Evolutionary conservation across 2,113 vertebrate genomes (phyloP), one percentile per base, ranked within the genome.

Genomic region (Periophthalmodon schlosseri): DNA sequence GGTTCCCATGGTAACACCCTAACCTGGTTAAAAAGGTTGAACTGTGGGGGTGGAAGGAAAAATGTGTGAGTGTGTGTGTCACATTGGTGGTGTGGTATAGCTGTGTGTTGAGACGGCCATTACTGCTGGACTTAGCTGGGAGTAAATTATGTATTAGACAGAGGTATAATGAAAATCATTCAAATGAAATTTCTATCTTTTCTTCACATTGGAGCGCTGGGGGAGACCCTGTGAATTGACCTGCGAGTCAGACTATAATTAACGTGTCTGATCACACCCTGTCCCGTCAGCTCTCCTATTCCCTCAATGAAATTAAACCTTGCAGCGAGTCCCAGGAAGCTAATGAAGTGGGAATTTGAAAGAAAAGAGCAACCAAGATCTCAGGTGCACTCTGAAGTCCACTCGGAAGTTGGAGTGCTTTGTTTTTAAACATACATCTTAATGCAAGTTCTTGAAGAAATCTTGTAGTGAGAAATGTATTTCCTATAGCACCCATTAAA

Each of bases 91-190:
- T n/a, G 50, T 64, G 23, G 63, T n/a, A 52, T 72, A 64, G 72
- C 39, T 65, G 14, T 56, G 75, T 68, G 68, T 66, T 74, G 44
- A 76, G 33, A 39, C 1, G 10, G 73, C 84, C 80, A 81, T 84
- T 74, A 78, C 86, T 88, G 76, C 47, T 74, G 82, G 88, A 84
- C 84, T 87, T 84, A 85, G 84, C 77, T 76, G 83, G 81, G 84
- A 91, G 86, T 90, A 90, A 92, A 91, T 92, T 89, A 91, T 91
- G 84, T 92, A 91, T 90, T 86, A 88, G 89, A 89, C 88, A 84
- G 84, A 83, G 79, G 80, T 86, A 87, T 90, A 87, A 91, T 92
- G 87, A 87, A 91, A 91, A 87, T 91, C 84, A 89, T 87, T 89
- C 88, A 89, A 91, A 84, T 88, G 74, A 87, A 86, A 86, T 87